Conservation (phyloP, 1,140 invertebrate species). For the Apis dorsata region DNA sequence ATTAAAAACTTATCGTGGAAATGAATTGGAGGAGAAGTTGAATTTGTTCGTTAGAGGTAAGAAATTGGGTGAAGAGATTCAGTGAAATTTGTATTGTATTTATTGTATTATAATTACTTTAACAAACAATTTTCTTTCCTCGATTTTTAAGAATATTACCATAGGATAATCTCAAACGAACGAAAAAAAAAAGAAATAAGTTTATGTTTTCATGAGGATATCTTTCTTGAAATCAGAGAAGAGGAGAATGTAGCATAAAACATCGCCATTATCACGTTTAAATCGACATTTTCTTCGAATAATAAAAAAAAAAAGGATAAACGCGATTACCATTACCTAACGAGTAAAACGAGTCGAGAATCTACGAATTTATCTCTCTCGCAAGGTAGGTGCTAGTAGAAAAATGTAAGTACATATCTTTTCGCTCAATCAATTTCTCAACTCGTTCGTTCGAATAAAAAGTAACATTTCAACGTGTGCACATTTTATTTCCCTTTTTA, state of each 20-base stretch:
- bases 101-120: too few relatives aligned
- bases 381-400: background rate
- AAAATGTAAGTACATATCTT: background rate
- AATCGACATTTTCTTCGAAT: background rate
- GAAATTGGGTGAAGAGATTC: too few relatives aligned
- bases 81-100: too few relatives aligned
- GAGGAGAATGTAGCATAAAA: background rate
- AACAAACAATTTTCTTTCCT: too few relatives aligned
- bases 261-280: background rate
- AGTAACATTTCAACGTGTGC: too few relatives aligned
- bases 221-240: background rate
- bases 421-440: background rate
- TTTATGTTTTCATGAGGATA: too few relatives aligned
- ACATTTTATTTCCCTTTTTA: too few relatives aligned
- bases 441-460: too few relatives aligned
- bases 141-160: too few relatives aligned
- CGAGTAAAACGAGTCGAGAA: background rate
- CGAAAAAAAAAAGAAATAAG: too few relatives aligned
- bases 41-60: background rate
- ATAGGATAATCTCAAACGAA: too few relatives aligned
- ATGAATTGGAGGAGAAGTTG: background rate
- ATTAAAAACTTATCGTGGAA: background rate
- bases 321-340: background rate
- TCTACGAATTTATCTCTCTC: background rate
- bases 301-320: background rate